Conservation (phyloP, 2,888 invertebrate genomes). For the Leucoma salicis region DNA sequence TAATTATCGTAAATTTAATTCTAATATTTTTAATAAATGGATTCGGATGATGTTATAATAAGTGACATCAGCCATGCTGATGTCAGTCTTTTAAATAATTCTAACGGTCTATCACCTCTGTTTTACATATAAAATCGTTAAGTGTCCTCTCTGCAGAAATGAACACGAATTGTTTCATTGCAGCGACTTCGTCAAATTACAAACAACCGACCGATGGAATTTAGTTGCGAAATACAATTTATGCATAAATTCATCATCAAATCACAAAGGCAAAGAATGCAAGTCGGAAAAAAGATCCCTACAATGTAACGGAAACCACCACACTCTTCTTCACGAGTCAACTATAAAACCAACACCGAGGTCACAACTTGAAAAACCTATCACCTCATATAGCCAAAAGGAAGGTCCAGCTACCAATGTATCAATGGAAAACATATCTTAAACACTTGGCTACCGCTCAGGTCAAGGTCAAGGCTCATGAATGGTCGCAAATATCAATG, state of each 20-base stretch:
- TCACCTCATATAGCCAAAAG: neutral
- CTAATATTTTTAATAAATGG: too few species aligned
- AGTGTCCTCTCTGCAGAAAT: conserved; percentile 3
- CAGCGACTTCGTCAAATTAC: conserved; percentile 3
- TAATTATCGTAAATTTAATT: too few species aligned
- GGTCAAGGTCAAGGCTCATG: conserved; percentile 1
- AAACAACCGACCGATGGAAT: neutral
- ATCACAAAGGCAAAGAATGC: conserved; percentile 4
- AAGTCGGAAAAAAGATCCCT: conserved; percentile 1
- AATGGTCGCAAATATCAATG: neutral
- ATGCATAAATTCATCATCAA: conserved; percentile 2
- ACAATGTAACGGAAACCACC: conserved; percentile 2
- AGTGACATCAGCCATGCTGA: too few species aligned
- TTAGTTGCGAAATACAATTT: neutral
- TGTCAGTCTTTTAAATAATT: too few species aligned
- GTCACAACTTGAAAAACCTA: neutral
- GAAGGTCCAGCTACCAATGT: neutral
- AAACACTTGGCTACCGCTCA: conserved; percentile 1
- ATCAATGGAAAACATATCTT: neutral
- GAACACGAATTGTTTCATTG: conserved; percentile 4
- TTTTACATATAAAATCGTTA: neutral
- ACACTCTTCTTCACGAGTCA: conserved; percentile 2
- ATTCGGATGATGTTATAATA: too few species aligned
- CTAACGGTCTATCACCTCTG: too few species aligned
- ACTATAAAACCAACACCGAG: neutral